Conservation (phyloP, 2,888 invertebrate species). For the Chydorus sphaericus region DNA sequence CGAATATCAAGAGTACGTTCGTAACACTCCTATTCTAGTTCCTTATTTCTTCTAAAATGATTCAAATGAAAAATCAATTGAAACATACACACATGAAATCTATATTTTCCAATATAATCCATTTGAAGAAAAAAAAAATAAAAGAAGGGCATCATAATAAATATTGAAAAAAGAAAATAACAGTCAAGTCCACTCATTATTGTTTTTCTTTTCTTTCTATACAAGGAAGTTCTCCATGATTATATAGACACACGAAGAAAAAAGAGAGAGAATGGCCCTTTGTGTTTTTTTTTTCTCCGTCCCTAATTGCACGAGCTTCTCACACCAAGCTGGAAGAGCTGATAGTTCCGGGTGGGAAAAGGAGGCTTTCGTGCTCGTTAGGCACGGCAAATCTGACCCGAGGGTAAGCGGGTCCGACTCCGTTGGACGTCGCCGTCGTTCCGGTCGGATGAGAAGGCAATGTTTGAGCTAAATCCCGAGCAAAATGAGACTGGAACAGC, state of each 20-base stretch:
- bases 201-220: too few species aligned
- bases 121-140: too few species aligned
- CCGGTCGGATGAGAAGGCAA: slow-evolving; percentile 4
- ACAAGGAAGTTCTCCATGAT: too few species aligned
- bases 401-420: slow-evolving; percentile 3
- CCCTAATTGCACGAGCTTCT: background rate
- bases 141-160: too few species aligned
- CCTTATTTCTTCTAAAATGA: slow-evolving; percentile 3
- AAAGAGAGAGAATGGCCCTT: too few species aligned
- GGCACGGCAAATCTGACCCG: slow-evolving; percentile 5
- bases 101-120: too few species aligned
- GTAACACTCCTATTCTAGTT: slow-evolving; percentile 10
- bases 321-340: slow-evolving; percentile 14
- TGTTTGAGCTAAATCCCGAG: slow-evolving; percentile 10
- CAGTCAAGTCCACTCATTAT: too few species aligned
- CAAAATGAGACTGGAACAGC: slow-evolving; percentile 5
- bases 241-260: too few species aligned
- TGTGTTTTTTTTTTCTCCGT: background rate
- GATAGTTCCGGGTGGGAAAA: slow-evolving; percentile 13
- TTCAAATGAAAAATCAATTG: too few species aligned
- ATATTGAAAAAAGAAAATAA: too few species aligned
- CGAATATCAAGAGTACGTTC: slow-evolving; percentile 9
- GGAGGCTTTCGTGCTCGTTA: background rate
- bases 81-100: too few species aligned
- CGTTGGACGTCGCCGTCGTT: background rate